Conservation (phyloP, 2,113 vertebrate species). For the Smithornis capensis region DNA sequence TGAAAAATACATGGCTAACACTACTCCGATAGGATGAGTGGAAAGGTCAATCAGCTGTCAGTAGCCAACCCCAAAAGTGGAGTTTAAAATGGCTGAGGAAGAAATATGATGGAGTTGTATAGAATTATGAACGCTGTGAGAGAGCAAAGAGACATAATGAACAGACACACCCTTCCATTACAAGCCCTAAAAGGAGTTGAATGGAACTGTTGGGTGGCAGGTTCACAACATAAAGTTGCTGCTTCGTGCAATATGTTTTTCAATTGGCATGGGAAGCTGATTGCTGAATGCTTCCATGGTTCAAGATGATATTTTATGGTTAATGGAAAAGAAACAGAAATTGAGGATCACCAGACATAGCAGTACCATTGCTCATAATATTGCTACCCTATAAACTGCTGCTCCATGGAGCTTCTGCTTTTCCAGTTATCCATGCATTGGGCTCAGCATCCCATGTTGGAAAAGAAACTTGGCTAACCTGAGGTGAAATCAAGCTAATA, state of each 20-base stretch:
- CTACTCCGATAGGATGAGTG: background rate
- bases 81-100: background rate
- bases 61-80: background rate
- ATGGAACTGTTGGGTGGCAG: background rate
- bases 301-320: background rate
- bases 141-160: background rate
- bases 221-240: background rate
- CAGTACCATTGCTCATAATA: background rate
- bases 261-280: background rate
- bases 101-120: background rate
- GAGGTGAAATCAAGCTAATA: accelerated
- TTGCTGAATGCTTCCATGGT: background rate
- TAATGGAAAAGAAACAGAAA: background rate
- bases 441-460: accelerated
- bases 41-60: background rate
- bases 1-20: background rate
- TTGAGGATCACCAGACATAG: background rate
- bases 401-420: background rate
- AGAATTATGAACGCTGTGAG: background rate
- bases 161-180: background rate
- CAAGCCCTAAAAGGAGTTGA: background rate
- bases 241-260: accelerated
- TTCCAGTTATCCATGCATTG: background rate
- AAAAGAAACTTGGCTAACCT: background rate
- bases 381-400: background rate